Conservation (phyloP, 2,888 invertebrate genomes). For the Vandiemenella viatica region DNA sequence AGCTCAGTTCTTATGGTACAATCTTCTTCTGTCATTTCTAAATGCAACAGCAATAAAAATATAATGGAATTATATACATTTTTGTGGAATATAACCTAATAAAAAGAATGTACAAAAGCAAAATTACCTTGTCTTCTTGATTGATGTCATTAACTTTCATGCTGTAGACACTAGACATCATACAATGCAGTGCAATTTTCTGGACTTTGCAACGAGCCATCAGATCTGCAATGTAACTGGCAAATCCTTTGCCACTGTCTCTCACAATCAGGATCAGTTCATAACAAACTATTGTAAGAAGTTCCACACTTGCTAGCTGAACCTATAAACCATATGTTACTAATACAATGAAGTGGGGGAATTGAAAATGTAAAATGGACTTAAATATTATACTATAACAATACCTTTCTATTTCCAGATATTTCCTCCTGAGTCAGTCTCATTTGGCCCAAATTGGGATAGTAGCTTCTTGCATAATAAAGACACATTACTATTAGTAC, state of each 20-base stretch:
- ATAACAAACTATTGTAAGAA: slow-evolving; percentile 52
- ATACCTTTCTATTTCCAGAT: slow-evolving; percentile 48
- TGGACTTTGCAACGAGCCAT: slow-evolving; percentile 66
- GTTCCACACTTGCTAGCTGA: slow-evolving; percentile 58
- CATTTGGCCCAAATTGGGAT: slow-evolving; percentile 52
- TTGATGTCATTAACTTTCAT: slow-evolving; percentile 25
- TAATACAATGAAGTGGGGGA: not conserved
- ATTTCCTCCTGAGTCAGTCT: slow-evolving; percentile 52
- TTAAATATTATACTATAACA: slow-evolving; percentile 1
- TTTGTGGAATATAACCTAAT: too few species aligned
- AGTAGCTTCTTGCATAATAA: slow-evolving; percentile 67
- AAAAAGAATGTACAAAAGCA: too few species aligned
- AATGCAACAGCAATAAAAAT: too few species aligned
- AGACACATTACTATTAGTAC: slow-evolving; percentile 58
- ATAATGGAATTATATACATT: too few species aligned
- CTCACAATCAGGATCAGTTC: slow-evolving; percentile 58
- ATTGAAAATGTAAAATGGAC: not conserved
- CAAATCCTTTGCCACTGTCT: slow-evolving; percentile 60
- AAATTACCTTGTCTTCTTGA: too few species aligned
- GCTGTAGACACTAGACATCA: slow-evolving; percentile 57
- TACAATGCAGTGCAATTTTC: slow-evolving; percentile 65
- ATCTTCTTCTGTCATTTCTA: too few species aligned
- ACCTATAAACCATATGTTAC: too few species aligned
- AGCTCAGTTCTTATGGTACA: too few species aligned
- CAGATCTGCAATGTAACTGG: slow-evolving; percentile 59